Conservation (phyloP, 2,113 vertebrate genomes). For the Ifrita kowaldi region DNA sequence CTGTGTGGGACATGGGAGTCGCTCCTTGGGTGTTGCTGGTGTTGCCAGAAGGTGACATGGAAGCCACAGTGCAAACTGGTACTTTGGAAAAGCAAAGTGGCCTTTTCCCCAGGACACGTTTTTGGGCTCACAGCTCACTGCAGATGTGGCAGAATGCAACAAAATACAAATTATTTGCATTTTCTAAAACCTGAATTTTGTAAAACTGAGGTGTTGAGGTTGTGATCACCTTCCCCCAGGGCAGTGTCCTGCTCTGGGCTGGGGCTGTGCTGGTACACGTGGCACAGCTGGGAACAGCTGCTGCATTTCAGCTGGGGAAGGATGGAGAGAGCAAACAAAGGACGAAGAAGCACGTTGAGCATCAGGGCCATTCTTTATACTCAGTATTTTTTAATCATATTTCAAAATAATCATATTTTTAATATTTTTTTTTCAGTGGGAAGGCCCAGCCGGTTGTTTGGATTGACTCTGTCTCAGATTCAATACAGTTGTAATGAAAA, state of each 20-base stretch:
- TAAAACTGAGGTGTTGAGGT: neutral
- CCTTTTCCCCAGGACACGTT: accelerated
- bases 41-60: neutral
- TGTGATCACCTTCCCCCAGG: neutral
- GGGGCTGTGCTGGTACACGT: neutral
- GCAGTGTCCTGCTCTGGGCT: neutral
- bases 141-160: neutral
- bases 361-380: neutral
- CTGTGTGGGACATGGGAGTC: neutral
- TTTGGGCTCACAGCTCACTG: neutral
- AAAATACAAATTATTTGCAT: neutral
- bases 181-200: neutral
- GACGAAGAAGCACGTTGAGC: neutral
- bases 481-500: conserved; percentile 38
- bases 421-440: neutral
- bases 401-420: neutral
- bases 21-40: neutral
- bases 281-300: neutral
- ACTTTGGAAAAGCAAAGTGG: neutral
- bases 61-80: neutral
- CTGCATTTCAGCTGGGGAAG: neutral
- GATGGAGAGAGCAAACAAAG: neutral
- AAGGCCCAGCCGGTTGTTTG: neutral
- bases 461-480: conserved; percentile 28
- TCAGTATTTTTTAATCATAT: neutral